A percentile compares a stretch with the other conserved stretches of the same genome.
Evolutionary conservation across 2,113 vertebrate species (phyloP).

Genomic region (Neomonachus schauinslandi): DNA sequence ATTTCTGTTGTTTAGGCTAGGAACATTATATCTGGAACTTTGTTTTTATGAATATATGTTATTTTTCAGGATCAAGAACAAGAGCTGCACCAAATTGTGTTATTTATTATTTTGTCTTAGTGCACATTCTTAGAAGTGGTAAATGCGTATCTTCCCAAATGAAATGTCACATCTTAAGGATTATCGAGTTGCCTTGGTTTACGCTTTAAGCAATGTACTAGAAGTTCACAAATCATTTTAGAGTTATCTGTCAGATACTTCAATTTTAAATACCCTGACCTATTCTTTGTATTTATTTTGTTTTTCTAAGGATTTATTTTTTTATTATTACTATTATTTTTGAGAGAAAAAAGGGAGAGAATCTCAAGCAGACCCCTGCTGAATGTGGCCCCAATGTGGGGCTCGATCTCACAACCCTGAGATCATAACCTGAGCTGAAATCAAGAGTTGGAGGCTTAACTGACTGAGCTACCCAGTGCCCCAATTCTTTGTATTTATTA

Average conservation of each 20-base stretch:
- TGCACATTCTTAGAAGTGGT: slow-evolving; percentile 27
- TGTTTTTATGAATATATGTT: background rate
- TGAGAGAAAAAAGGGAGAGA: background rate
- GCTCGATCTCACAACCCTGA: background rate
- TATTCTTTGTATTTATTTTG: background rate
- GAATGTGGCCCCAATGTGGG: background rate
- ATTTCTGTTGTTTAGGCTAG: background rate
- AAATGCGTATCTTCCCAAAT: slow-evolving; percentile 22
- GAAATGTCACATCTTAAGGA: background rate
- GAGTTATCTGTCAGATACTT: slow-evolving; percentile 9
- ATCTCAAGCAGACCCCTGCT: background rate
- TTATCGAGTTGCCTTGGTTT: background rate
- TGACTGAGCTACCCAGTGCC: background rate
- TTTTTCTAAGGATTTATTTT: background rate
- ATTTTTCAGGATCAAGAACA: slow-evolving; percentile 30
- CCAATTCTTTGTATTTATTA: background rate
- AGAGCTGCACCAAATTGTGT: background rate
- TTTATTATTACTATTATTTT: background rate
- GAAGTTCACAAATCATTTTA: slow-evolving; percentile 37
- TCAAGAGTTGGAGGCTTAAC: background rate
- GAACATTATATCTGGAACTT: background rate
- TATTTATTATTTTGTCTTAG: background rate
- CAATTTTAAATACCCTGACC: background rate
- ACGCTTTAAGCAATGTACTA: background rate
- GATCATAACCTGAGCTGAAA: background rate